Conservation (phyloP, 64 coral and sea anemone species). For the Trachythela sp. region DNA sequence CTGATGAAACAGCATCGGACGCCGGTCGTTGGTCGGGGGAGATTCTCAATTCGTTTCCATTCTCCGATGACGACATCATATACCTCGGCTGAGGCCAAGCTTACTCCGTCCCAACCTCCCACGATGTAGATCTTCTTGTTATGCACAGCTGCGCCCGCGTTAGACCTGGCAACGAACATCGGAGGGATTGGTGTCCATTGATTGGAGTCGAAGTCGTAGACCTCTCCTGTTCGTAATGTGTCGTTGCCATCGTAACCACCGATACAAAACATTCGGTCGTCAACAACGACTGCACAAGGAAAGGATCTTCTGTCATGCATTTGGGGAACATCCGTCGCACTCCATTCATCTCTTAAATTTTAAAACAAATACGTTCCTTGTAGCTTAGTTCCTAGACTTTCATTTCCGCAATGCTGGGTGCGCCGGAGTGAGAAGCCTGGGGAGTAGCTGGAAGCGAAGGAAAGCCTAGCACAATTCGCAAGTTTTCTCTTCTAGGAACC, state of each 20-base stretch:
- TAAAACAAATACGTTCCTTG: not conserved
- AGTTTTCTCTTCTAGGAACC: too few relatives aligned
- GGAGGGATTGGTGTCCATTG: slow-evolving; percentile 80
- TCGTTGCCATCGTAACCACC: slow-evolving; percentile 98
- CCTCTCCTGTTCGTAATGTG: slow-evolving; percentile 77
- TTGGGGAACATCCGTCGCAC: slow-evolving; percentile 81
- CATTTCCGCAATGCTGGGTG: too few relatives aligned
- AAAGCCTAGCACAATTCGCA: too few relatives aligned
- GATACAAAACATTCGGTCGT: slow-evolving; percentile 90
- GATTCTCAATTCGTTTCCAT: slow-evolving; percentile 81
- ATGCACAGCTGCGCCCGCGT: slow-evolving; percentile 88
- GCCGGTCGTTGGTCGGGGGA: slow-evolving; percentile 94
- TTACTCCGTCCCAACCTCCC: slow-evolving; percentile 95
- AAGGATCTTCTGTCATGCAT: slow-evolving; percentile 93
- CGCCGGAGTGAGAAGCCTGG: too few relatives aligned
- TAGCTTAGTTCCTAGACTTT: not conserved
- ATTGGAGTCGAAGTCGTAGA: slow-evolving; percentile 72
- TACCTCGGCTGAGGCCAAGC: slow-evolving; percentile 79
- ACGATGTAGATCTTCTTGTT: slow-evolving; percentile 97
- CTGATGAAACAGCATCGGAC: slow-evolving; percentile 91
- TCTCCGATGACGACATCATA: slow-evolving; percentile 76
- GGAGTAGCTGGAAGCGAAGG: too few relatives aligned
- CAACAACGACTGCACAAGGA: slow-evolving; percentile 82
- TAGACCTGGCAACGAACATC: slow-evolving; percentile 85
- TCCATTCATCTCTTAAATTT: slow-evolving; percentile 75